Conservation (phyloP, 2,797 vertebrate species). For the Taenioides sp. region DNA sequence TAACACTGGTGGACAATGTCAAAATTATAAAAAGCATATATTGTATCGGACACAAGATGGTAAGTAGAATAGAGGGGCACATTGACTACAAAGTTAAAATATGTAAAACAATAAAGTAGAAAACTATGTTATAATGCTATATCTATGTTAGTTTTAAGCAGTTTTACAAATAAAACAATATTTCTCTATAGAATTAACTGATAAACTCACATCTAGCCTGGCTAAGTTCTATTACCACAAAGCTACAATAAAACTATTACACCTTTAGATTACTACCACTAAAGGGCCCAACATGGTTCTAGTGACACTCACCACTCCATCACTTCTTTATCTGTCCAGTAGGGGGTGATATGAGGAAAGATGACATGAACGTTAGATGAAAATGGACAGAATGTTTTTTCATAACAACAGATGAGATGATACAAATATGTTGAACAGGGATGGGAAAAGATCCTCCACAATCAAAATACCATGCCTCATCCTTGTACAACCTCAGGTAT, state of each 20-base stretch:
- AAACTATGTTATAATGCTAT: too few relatives aligned
- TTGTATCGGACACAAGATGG: too few relatives aligned
- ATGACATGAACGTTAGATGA: slow-evolving; percentile 70
- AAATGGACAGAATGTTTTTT: slow-evolving; percentile 18
- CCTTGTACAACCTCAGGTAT: too few relatives aligned
- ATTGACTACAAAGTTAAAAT: too few relatives aligned
- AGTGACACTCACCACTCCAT: slow-evolving; percentile 71
- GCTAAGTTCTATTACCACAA: background rate
- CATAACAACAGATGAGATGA: slow-evolving; percentile 22
- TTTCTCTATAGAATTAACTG: too few relatives aligned
- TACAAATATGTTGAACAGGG: background rate
- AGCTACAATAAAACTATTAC: background rate
- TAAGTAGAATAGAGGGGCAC: too few relatives aligned
- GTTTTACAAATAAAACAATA: too few relatives aligned
- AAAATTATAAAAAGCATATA: too few relatives aligned
- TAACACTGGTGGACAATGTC: too few relatives aligned
- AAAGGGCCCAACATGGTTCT: slow-evolving; percentile 12
- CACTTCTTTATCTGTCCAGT: slow-evolving; percentile 73
- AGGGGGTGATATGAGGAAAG: slow-evolving; percentile 47
- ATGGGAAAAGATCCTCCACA: background rate
- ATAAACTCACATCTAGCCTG: background rate
- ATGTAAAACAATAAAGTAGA: too few relatives aligned
- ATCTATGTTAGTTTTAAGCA: too few relatives aligned
- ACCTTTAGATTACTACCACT: background rate
- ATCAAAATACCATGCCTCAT: too few relatives aligned